Base-by-base conservation (phyloP, 2,888 invertebrate species). In the Diarsia mendica region DNA sequence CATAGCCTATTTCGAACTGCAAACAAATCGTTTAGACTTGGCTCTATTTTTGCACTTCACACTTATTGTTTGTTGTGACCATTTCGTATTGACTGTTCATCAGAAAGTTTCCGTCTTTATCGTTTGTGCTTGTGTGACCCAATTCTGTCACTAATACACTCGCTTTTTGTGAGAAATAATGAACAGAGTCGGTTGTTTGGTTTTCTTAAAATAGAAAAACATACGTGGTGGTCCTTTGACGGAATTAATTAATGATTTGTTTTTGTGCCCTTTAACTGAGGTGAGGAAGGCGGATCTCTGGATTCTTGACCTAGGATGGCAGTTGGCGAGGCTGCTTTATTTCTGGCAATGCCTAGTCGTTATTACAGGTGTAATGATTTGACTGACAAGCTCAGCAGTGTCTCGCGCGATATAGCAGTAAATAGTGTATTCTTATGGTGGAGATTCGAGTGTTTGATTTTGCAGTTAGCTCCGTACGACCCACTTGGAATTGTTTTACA, bases 41-140 rank as follows among this genome's bases (percentile, higher is more conserved):
- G 48, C 65, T 46, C 66, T 74, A 65, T 82, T 80, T 82, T 75
- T 75, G 33, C 48, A 49, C 6, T 18, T 51, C n/a, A 15, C 61
- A 51, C 63, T 68, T 60, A 39, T 68, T 58, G n/a, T 68, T 58
- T 15, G 23, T 39, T 39, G 39, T 39, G 8, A 39, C 39, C 39
- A 6, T 8, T 39, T 5, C 0, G 6, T 18, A 28, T 13, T 10
- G 63, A 58, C 15, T 81, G 55, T 75, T 48, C 20, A 15, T 44
- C 67, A 67, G 64, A 66, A 82, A 82, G 39, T 77, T 71, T 60
- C 72, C 83, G n/a, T 53, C 58, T 28, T n/a, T 23, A 39, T 18
- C 44, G 51, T n/a, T 10, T 48, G 28, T 44, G 51, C 10, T 10
- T 48, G 28, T 44, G 66, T 77, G 65, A 81, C 83, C 80, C 58